These are phyloP conservation scores for Leucoma salicis DNA, from an alignment of 2,888 invertebrate species.

Conservation along the genomic window DNA sequence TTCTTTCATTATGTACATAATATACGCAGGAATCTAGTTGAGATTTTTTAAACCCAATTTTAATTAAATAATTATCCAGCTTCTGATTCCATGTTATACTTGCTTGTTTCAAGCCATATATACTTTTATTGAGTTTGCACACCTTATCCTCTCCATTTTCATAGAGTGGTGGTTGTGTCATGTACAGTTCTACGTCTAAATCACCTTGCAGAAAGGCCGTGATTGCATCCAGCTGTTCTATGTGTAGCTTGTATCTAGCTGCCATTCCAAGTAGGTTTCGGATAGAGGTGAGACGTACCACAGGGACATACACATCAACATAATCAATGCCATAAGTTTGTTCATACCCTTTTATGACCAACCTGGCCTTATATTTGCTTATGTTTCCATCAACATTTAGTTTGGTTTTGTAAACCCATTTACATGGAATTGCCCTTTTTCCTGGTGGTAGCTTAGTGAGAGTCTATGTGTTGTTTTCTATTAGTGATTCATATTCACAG, in stretches of 20 bases:
- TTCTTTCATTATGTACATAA: slow-evolving; percentile 12
- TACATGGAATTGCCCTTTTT: slow-evolving; percentile 8
- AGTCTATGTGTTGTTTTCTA: slow-evolving; percentile 1
- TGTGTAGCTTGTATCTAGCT: slow-evolving; percentile 7
- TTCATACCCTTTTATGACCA: slow-evolving; percentile 1
- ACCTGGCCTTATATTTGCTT: slow-evolving; percentile 1
- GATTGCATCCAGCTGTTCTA: slow-evolving; percentile 12
- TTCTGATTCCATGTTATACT: slow-evolving; percentile 32
- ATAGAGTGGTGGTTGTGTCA: slow-evolving; percentile 7
- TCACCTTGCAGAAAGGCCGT: slow-evolving; percentile 17
- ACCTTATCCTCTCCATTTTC: slow-evolving; percentile 1
- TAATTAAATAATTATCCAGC: slow-evolving; percentile 10
- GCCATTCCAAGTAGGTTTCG: slow-evolving; percentile 11
- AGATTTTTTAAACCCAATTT: slow-evolving; percentile 27
- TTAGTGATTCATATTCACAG: too few species aligned
- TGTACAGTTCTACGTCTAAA: slow-evolving; percentile 10
- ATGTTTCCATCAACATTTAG: slow-evolving; percentile 6
- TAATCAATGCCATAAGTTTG: slow-evolving; percentile 5
- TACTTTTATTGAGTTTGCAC: not conserved
- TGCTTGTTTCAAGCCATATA: slow-evolving; percentile 4
- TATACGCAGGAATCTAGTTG: slow-evolving; percentile 34
- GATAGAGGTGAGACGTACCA: slow-evolving; percentile 5
- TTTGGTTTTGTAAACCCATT: slow-evolving; percentile 18
- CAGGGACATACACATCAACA: slow-evolving; percentile 2
- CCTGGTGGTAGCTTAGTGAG: slow-evolving; percentile 3